phyloP scores from a whole-genome alignment of 2,113 vertebrate species.

The Phodopus roborovskii region DNA sequence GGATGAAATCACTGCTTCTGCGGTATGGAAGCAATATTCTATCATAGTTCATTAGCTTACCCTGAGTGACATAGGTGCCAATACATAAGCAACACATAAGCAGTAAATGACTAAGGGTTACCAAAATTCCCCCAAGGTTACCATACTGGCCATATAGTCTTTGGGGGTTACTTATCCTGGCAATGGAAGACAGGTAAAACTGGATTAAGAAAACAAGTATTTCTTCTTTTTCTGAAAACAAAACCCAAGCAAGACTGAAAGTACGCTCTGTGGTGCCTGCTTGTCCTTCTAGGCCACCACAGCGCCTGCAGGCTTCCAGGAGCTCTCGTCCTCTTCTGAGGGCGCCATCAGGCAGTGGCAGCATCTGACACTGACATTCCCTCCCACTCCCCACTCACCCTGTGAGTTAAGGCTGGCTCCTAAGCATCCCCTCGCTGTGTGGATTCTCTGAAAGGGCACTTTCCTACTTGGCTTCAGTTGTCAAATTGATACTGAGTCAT shows the following conservation, averaged over 20 bases:
- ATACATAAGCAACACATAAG: background rate
- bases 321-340: background rate
- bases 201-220: conserved; percentile 24
- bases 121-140: conserved; percentile 5
- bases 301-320: background rate
- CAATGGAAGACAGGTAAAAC: background rate
- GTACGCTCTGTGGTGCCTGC: background rate
- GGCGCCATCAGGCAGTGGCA: background rate
- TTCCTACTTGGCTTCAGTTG: background rate
- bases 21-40: background rate
- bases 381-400: background rate
- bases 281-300: background rate
- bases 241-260: background rate
- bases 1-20: background rate
- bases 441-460: background rate
- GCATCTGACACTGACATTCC: background rate
- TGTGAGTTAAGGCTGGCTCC: background rate
- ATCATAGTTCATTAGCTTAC: background rate
- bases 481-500: background rate
- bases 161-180: background rate
- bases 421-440: background rate
- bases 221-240: background rate
- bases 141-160: background rate
- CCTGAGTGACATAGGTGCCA: background rate
- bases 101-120: background rate